Evolutionary conservation across 2,888 invertebrate species (phyloP).

Genomic region (Lydus trimaculatus): DNA sequence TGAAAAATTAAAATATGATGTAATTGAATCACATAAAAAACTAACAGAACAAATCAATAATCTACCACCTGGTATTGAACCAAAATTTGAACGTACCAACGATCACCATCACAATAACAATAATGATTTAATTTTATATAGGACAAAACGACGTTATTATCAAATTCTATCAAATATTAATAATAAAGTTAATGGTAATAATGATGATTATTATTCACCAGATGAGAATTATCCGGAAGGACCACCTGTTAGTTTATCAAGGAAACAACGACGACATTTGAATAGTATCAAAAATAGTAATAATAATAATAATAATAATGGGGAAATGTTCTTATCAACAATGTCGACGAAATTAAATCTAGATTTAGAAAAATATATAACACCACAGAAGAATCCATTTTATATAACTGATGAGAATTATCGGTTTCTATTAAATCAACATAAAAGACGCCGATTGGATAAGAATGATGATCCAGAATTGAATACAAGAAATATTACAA

Average conservation of each 20-base stretch:
- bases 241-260: slow-evolving; percentile 65
- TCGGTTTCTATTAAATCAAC: slow-evolving; percentile 72
- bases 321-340: slow-evolving; percentile 61
- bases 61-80: slow-evolving; percentile 68
- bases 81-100: slow-evolving; percentile 46
- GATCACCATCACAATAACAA: slow-evolving; percentile 43
- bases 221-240: slow-evolving; percentile 82
- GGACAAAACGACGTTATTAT: slow-evolving; percentile 63
- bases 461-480: slow-evolving; percentile 78
- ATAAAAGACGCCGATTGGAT: slow-evolving; percentile 70
- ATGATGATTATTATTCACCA: slow-evolving; percentile 69
- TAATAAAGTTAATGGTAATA: slow-evolving; percentile 67
- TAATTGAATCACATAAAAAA: slow-evolving; percentile 77
- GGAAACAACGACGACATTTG: slow-evolving; percentile 67
- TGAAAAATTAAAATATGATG: slow-evolving; percentile 73
- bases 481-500: slow-evolving; percentile 76
- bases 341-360: slow-evolving; percentile 56
- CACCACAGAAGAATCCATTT: slow-evolving; percentile 58
- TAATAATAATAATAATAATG: slow-evolving; percentile 58
- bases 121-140: slow-evolving; percentile 56
- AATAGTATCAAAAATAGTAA: slow-evolving; percentile 58
- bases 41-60: slow-evolving; percentile 71
- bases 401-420: slow-evolving; percentile 71
- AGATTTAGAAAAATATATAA: slow-evolving; percentile 58
- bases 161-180: slow-evolving; percentile 75